Evolutionary conservation across 2,888 invertebrate species (phyloP).

Genomic region (Tuberolachnus salignus): DNA sequence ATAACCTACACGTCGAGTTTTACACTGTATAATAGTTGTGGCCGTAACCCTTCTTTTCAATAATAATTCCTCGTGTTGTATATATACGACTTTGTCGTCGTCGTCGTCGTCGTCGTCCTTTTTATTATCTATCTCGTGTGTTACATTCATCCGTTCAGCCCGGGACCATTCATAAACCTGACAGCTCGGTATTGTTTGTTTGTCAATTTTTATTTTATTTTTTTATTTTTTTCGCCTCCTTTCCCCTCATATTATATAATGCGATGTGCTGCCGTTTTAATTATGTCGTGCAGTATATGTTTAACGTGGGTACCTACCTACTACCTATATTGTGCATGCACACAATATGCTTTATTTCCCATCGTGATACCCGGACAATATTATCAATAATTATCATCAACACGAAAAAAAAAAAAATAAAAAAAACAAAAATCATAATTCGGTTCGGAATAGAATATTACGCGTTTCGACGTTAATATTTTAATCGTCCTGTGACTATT

Average conservation of each 20-base stretch:
- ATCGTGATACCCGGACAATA: background rate
- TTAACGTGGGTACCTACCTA: background rate
- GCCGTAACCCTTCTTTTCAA: constrained; percentile 54
- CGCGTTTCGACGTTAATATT: no score
- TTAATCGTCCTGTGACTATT: no score
- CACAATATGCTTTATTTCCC: constrained; percentile 1
- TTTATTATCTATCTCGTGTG: constrained; percentile 43
- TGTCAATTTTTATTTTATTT: constrained; percentile 43
- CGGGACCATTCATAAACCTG: constrained; percentile 48
- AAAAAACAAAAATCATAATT: background rate
- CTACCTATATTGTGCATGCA: background rate
- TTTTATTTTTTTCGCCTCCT: constrained; percentile 13
- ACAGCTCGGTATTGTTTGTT: constrained; percentile 50
- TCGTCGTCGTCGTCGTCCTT: background rate
- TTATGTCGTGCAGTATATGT: constrained; percentile 18
- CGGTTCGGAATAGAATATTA: background rate
- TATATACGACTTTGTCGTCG: constrained; percentile 40
- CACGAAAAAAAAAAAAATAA: background rate
- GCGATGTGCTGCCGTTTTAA: constrained; percentile 43
- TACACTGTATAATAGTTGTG: background rate
- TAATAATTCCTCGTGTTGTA: constrained; percentile 21
- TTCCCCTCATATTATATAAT: no score
- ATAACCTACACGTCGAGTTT: background rate
- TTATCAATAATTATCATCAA: background rate
- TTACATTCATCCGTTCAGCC: constrained; percentile 40